A percentile compares a stretch with the other conserved stretches of the same genome.
phyloP scores from a whole-genome alignment of 2,113 vertebrate genomes.

The Oryzias melastigma region DNA sequence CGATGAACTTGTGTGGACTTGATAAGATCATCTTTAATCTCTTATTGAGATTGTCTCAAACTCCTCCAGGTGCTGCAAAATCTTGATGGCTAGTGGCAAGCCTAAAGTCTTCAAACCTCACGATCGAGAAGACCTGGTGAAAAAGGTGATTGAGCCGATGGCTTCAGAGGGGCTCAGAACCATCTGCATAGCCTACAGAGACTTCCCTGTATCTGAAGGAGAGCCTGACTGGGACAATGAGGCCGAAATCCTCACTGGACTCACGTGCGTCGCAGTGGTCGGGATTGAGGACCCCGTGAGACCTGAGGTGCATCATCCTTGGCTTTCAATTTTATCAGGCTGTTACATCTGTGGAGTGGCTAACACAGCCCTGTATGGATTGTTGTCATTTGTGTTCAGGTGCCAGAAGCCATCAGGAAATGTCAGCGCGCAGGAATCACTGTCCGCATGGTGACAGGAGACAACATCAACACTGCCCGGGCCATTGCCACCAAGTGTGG shows the following conservation, averaged over 20 bases:
- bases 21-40: no score
- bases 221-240: slow-evolving; percentile 96
- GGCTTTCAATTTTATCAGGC: no score
- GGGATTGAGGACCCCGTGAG: slow-evolving; percentile 98
- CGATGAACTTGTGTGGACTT: no score
- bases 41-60: background rate
- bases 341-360: no score
- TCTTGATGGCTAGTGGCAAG: slow-evolving; percentile 84
- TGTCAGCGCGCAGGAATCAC: slow-evolving; percentile 97
- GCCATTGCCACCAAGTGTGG: slow-evolving; percentile 95
- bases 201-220: slow-evolving; percentile 85
- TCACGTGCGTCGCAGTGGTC: slow-evolving; percentile 93
- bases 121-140: slow-evolving; percentile 88
- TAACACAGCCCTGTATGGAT: background rate
- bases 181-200: slow-evolving; percentile 94
- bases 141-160: slow-evolving; percentile 95
- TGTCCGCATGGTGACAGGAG: slow-evolving; percentile 98
- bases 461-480: slow-evolving; percentile 97
- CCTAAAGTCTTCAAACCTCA: slow-evolving; percentile 84
- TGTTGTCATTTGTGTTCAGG: slow-evolving; percentile 68
- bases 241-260: slow-evolving; percentile 85
- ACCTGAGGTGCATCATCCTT: slow-evolving; percentile 82
- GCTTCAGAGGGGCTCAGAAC: slow-evolving; percentile 95
- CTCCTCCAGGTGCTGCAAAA: slow-evolving; percentile 87
- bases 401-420: slow-evolving; percentile 94